Evolutionary conservation across 2,797 vertebrate species (phyloP).

Genomic region (Mormyrus hasselquistii): DNA sequence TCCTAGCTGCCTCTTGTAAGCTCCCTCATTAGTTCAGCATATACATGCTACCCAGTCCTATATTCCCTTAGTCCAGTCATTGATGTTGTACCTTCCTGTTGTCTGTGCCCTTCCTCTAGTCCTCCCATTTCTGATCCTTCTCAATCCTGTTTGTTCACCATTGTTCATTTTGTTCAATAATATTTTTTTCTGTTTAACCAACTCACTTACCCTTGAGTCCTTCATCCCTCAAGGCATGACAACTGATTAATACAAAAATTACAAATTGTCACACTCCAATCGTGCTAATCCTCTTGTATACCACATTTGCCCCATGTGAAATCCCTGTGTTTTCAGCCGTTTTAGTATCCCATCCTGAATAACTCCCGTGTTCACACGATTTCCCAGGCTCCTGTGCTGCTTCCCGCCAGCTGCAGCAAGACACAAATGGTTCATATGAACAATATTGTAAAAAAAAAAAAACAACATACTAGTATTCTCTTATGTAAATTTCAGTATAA

Average conservation of each 20-base stretch:
- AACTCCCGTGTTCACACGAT: too few species aligned
- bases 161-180: not conserved
- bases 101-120: not conserved
- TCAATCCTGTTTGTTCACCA: not conserved
- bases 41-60: not conserved
- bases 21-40: not conserved
- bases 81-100: not conserved
- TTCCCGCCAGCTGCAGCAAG: too few species aligned
- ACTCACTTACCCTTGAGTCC: not conserved
- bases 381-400: too few species aligned
- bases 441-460: not conserved
- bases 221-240: not conserved
- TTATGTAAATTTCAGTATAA: not conserved
- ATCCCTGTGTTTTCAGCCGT: too few species aligned
- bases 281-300: too few species aligned
- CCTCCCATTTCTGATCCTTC: not conserved
- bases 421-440: not conserved
- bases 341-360: too few species aligned
- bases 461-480: not conserved
- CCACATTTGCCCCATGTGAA: too few species aligned
- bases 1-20: not conserved
- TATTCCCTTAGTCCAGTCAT: not conserved
- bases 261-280: too few species aligned
- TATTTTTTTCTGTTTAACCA: not conserved
- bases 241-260: not conserved